phyloP scores from a whole-genome alignment of 2,888 invertebrate species.

The Anodontia alba region DNA sequence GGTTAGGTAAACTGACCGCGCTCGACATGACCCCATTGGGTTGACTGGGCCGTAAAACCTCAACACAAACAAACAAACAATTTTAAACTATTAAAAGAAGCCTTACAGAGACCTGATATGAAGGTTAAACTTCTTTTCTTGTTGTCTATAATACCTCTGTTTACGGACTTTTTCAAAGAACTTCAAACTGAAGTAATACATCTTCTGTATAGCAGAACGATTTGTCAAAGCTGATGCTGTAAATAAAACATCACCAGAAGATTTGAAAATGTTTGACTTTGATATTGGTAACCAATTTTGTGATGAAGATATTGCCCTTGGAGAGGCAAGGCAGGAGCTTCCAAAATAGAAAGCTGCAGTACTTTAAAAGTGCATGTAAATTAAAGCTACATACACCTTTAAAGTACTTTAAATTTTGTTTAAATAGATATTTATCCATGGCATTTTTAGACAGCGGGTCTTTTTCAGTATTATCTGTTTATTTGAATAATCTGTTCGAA shows the following conservation, averaged over 20 bases:
- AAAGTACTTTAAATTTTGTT: conserved; percentile 32
- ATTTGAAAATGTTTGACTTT: conserved; percentile 24
- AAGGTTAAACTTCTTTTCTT: neutral
- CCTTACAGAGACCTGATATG: neutral
- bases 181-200: conserved; percentile 55
- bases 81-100: neutral
- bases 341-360: neutral
- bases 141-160: conserved; percentile 31
- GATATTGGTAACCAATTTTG: conserved; percentile 25
- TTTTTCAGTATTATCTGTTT: too few species aligned
- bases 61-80: too few species aligned
- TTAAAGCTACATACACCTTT: too few species aligned
- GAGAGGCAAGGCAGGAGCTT: conserved; percentile 28
- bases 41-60: too few species aligned
- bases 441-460: too few species aligned
- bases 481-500: too few species aligned
- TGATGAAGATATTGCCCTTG: conserved; percentile 36
- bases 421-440: too few species aligned
- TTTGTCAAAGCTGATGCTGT: conserved; percentile 21
- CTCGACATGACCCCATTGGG: too few species aligned
- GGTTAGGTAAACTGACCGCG: too few species aligned
- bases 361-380: too few species aligned
- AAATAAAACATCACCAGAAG: conserved; percentile 13
- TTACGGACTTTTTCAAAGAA: conserved; percentile 34
- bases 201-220: conserved; percentile 80